These are phyloP conservation scores for Scomber japonicus DNA, from an alignment of 2,113 vertebrate genomes.

Conservation along the genomic window DNA sequence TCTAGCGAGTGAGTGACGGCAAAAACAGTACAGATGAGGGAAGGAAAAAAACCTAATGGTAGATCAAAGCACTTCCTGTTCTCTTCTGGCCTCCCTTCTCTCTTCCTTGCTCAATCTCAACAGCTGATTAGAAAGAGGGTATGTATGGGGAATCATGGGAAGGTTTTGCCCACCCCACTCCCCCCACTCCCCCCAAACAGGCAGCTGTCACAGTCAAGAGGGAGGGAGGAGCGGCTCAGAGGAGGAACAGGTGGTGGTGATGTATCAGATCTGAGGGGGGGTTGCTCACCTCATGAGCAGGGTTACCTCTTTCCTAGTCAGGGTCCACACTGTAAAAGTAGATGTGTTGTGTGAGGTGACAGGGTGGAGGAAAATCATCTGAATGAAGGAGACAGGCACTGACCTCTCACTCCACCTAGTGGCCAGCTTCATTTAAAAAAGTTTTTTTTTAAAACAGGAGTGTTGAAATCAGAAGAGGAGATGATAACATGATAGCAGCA, in stretches of 20 bases:
- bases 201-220: slow-evolving; percentile 34
- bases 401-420: slow-evolving; percentile 84
- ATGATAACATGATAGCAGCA: background rate
- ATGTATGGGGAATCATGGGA: background rate
- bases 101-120: slow-evolving; percentile 16
- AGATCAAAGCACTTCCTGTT: slow-evolving; percentile 42
- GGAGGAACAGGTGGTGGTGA: background rate
- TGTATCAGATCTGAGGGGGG: slow-evolving; percentile 6
- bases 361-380: background rate
- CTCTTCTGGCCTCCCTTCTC: background rate
- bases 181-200: background rate
- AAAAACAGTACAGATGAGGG: slow-evolving; percentile 8
- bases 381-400: slow-evolving; percentile 39
- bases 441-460: slow-evolving; percentile 3
- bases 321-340: background rate
- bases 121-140: slow-evolving; percentile 31
- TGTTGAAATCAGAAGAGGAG: background rate
- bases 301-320: background rate
- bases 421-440: slow-evolving; percentile 52
- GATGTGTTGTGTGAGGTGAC: slow-evolving; percentile 13
- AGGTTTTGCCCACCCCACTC: slow-evolving; percentile 29
- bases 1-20: background rate
- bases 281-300: background rate
- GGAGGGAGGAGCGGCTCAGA: slow-evolving; percentile 2
- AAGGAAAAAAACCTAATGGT: slow-evolving; percentile 5